phyloP scores from a whole-genome alignment of 2,888 invertebrate genomes.

The Microchrysa polita region DNA sequence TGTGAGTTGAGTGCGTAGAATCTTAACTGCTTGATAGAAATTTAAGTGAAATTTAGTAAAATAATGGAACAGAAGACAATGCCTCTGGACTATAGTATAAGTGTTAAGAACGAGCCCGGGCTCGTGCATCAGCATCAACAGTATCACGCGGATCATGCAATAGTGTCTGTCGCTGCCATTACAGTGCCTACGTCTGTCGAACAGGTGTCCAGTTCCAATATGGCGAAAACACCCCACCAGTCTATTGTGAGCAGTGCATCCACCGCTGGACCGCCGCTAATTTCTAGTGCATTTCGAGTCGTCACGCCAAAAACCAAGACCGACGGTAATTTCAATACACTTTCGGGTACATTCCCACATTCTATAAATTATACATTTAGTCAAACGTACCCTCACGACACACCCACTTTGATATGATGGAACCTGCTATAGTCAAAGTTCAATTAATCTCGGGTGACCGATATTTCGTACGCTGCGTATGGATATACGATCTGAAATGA shows the following conservation, averaged over 20 bases:
- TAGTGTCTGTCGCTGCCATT: not conserved
- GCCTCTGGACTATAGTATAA: slow-evolving; percentile 50
- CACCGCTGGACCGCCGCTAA: slow-evolving; percentile 8
- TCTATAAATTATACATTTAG: not conserved
- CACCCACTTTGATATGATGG: too few relatives aligned
- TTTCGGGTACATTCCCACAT: not conserved
- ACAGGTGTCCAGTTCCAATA: slow-evolving; percentile 37
- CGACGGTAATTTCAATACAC: slow-evolving; percentile 49
- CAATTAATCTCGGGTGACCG: slow-evolving; percentile 39
- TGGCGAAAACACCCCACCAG: slow-evolving; percentile 23
- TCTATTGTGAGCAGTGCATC: not conserved
- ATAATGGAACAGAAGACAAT: slow-evolving; percentile 49
- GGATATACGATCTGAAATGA: not conserved
- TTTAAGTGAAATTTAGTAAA: slow-evolving; percentile 15
- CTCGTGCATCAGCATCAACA: slow-evolving; percentile 41
- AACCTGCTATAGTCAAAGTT: not conserved
- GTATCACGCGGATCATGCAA: slow-evolving; percentile 22
- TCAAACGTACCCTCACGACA: not conserved
- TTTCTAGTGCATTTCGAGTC: slow-evolving; percentile 49
- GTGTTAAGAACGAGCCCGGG: slow-evolving; percentile 47
- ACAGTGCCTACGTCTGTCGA: slow-evolving; percentile 37
- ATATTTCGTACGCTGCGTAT: slow-evolving; percentile 4
- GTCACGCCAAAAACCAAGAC: slow-evolving; percentile 50
- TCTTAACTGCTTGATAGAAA: too few relatives aligned
- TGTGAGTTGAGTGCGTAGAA: not conserved